Percentiles rank a stretch among this genome's conserved stretches.
Evolutionary conservation across 2,888 invertebrate species (phyloP).

Genomic region (Deroplatys truncata): DNA sequence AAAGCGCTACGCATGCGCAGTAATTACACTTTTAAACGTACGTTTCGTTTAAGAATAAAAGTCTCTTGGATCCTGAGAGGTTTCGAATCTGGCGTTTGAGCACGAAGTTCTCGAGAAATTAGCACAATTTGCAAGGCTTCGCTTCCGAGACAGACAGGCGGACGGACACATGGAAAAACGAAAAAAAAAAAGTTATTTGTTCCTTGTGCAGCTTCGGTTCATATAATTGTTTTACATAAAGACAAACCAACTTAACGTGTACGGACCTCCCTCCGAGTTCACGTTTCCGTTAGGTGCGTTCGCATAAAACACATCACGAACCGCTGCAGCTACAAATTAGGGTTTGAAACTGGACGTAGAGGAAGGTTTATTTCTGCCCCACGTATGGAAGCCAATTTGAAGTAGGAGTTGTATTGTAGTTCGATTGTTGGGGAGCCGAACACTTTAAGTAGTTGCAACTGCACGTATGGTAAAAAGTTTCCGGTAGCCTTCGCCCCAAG

Average conservation of each 20-base stretch:
- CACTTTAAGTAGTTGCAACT: no score
- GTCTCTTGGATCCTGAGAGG: not conserved
- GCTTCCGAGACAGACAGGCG: not conserved
- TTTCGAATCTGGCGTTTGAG: not conserved
- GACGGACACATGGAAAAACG: no score
- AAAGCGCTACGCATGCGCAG: not conserved
- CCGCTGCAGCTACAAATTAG: no score
- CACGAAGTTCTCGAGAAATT: not conserved
- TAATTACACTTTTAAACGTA: not conserved
- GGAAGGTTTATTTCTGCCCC: no score
- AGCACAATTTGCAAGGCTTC: conserved; percentile 10
- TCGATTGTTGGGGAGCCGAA: no score
- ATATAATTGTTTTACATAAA: not conserved
- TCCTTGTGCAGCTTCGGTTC: not conserved
- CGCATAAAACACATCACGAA: no score
- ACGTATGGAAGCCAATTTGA: no score
- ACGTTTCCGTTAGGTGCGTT: not conserved
- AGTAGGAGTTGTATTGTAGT: no score
- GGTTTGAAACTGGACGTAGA: no score
- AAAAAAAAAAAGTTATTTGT: not conserved
- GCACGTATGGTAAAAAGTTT: no score
- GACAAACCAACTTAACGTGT: not conserved
- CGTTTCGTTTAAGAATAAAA: not conserved
- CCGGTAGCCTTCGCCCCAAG: no score
- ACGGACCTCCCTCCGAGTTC: not conserved